A percentile compares a stretch with the other conserved stretches of the same genome.
Evolutionary conservation across 2,113 vertebrate genomes (phyloP).

Genomic region (Ctenomys sociabilis): DNA sequence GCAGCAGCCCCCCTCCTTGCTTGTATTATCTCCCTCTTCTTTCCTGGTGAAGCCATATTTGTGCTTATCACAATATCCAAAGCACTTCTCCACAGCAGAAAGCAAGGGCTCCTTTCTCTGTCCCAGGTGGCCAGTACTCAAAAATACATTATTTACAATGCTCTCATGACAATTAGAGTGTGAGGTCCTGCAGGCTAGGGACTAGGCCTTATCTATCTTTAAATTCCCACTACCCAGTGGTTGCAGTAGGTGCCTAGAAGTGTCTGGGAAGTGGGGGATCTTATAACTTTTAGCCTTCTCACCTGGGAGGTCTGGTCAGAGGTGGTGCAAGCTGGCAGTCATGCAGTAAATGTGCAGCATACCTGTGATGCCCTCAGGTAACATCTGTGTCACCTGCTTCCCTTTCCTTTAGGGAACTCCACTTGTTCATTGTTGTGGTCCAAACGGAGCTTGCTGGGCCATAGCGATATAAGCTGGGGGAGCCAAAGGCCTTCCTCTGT

Average conservation of each 20-base stretch:
- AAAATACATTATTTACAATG: background rate
- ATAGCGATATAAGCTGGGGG: background rate
- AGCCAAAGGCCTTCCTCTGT: background rate
- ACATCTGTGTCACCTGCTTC: background rate
- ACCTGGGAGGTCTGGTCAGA: background rate
- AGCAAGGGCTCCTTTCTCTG: background rate
- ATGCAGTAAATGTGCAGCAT: background rate
- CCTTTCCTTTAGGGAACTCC: background rate
- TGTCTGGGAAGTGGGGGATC: background rate
- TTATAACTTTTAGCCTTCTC: background rate
- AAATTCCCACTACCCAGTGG: conserved; percentile 7
- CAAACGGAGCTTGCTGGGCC: background rate
- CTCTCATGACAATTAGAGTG: background rate
- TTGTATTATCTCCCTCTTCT: background rate
- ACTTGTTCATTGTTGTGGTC: background rate
- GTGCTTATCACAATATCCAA: conserved; percentile 19
- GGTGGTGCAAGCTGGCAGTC: background rate
- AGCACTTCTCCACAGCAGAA: background rate
- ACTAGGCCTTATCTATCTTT: conserved; percentile 24
- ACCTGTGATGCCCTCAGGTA: background rate
- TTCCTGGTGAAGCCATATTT: background rate
- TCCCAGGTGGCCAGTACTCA: background rate
- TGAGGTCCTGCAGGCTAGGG: background rate
- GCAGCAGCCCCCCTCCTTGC: background rate
- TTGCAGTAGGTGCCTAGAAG: too few species aligned